These are phyloP conservation scores for Noturus placidus DNA, from an alignment of 2,113 vertebrate genomes.

Conservation along the genomic window DNA sequence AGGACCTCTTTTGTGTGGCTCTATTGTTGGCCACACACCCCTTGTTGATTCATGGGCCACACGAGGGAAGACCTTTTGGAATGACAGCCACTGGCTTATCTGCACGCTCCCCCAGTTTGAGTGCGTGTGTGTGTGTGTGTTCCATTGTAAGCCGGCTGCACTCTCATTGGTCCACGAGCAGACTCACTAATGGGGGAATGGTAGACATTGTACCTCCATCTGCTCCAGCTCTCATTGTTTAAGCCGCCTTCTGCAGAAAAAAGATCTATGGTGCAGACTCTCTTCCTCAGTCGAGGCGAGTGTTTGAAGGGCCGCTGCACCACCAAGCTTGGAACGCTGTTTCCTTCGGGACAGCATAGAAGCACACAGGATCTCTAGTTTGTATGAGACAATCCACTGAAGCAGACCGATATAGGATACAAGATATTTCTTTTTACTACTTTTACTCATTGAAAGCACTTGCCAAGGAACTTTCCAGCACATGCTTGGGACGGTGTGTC, in stretches of 20 bases:
- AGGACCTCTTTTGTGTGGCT: constrained; percentile 84
- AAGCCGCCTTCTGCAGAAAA: constrained; percentile 75
- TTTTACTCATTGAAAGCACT: constrained; percentile 14
- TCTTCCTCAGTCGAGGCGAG: constrained; percentile 22
- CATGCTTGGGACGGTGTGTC: not conserved
- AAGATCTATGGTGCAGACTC: constrained; percentile 74
- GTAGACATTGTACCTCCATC: constrained; percentile 93
- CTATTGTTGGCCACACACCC: constrained; percentile 88
- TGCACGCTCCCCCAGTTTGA: constrained; percentile 54
- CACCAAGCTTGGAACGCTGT: constrained; percentile 27
- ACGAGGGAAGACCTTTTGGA: constrained; percentile 81
- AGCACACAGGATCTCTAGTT: constrained; percentile 14
- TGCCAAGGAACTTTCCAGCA: constrained; percentile 70
- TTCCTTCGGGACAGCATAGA: constrained; percentile 30
- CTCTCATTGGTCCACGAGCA: constrained; percentile 78
- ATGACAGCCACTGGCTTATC: constrained; percentile 78
- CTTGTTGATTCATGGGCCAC: constrained; percentile 90
- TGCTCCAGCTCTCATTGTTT: constrained; percentile 93
- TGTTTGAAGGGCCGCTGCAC: constrained; percentile 36
- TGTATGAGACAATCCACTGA: constrained; percentile 9
- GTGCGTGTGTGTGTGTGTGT: constrained; percentile 78
- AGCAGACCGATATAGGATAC: constrained; percentile 47
- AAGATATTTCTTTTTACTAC: constrained; percentile 25
- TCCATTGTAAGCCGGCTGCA: constrained; percentile 79
- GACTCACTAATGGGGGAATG: constrained; percentile 82